Evolutionary conservation across 2,888 invertebrate species (phyloP), one percentile per base, ranked within the genome.

Genomic region (Drosophila conformis): DNA sequence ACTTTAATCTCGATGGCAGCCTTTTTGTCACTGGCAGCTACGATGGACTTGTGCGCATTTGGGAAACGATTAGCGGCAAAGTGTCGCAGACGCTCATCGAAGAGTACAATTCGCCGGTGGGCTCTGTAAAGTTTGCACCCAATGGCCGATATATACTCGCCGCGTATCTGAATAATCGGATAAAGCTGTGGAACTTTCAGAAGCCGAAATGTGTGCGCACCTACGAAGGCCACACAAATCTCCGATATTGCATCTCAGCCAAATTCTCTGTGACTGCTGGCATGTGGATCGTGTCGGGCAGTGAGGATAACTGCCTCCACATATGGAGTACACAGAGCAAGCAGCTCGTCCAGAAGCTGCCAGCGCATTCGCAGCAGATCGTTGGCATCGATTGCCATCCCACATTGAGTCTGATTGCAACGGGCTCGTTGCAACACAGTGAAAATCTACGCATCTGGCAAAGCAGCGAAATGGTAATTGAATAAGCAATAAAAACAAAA

Each of bases 231-330:
- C 99, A 99, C 92, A 97, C 97, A 93, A 99, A 99, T 93, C 98
- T 99, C 93, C 98, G 99, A 92, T 99, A 98, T 93, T 99, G 99
- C 93, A 98, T 99, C 92, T 99, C 99, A 93, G 99, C 99, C 31
- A 99, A 99, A 93, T 99, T 99, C 93, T 99, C 99, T 40, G 99
- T 99, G 7, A 99, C 99, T 18, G 99, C 99, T 63, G 99, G 99
- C 92, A 99, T 99, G 97, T 99, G 99, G 99, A 99, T 99, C 92
- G 99, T 99, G 38, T 99, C 99, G 38, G 99, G 99, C 18, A 99
- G 99, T 4, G 99, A 99, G 94, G 99, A 99, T 93, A 97, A 98
- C 92, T 95, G 97, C 94, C 98, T 99, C 0, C 99, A 99, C 93
- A 98, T 99, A 90, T 99, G 99, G 99, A 99, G 99, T 94, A 95